Evolutionary conservation across 2,797 vertebrate genomes (phyloP), one percentile per base, ranked within the genome.

Genomic region (Merluccius polli): DNA sequence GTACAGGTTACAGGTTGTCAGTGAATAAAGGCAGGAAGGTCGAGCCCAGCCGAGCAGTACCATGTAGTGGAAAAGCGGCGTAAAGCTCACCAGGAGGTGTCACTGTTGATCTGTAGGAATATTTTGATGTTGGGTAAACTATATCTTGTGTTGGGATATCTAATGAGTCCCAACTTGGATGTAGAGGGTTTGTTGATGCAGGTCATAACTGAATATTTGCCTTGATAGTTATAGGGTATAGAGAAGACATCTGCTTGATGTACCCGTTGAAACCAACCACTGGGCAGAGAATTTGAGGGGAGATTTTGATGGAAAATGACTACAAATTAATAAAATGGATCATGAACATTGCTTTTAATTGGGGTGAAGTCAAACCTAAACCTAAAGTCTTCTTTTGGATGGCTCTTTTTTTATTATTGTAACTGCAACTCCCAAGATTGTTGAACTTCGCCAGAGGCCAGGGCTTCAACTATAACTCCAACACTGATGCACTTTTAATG

Each of bases 1-100:
- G n/a, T n/a, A n/a, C n/a, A n/a, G n/a, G n/a, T n/a, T n/a, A n/a
- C n/a, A n/a, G n/a, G n/a, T n/a, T n/a, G n/a, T n/a, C n/a, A n/a
- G n/a, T n/a, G n/a, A n/a, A n/a, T n/a, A n/a, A n/a, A n/a, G n/a
- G n/a, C n/a, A n/a, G n/a, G n/a, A n/a, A n/a, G n/a, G n/a, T n/a
- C n/a, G n/a, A n/a, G n/a, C n/a, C n/a, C n/a, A n/a, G n/a, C n/a
- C n/a, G n/a, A n/a, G n/a, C n/a, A n/a, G n/a, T n/a, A n/a, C n/a
- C n/a, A n/a, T n/a, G n/a, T n/a, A n/a, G n/a, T n/a, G n/a, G n/a
- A n/a, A n/a, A n/a, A n/a, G n/a, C n/a, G n/a, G n/a, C n/a, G n/a
- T n/a, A n/a, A 68, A 63, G 31, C 73, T 81, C 75, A 75, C 89
- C 89, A 90, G 81, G 48, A 85, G 90, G 68, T 87, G 87, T 88